Percentiles rank a stretch among this genome's conserved stretches.
Conservation (phyloP, 2,113 vertebrate genomes). For the Upupa epops region DNA sequence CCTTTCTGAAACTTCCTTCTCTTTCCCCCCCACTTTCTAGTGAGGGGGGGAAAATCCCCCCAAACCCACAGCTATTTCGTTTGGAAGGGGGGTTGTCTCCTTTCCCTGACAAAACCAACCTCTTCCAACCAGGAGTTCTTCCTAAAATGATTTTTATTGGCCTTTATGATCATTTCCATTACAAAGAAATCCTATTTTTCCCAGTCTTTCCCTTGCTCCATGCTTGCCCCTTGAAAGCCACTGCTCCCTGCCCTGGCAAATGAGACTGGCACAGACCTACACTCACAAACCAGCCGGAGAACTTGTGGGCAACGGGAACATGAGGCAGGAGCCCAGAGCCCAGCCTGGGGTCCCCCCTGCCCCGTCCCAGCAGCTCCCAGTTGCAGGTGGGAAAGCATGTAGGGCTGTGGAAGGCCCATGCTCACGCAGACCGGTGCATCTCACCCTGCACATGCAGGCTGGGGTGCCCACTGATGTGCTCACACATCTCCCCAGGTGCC, state of each 20-base stretch:
- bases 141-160: not conserved
- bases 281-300: not conserved
- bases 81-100: not conserved
- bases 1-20: not conserved
- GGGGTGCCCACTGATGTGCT: not conserved
- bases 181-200: not conserved
- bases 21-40: not conserved
- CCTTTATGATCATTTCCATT: not conserved
- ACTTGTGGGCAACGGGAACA: not conserved
- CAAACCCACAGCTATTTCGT: accelerated
- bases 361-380: accelerated
- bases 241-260: not conserved
- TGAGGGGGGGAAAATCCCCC: not conserved
- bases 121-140: not conserved
- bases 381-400: accelerated
- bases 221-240: not conserved
- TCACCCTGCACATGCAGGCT: not conserved
- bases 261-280: not conserved
- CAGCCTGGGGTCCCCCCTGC: not conserved
- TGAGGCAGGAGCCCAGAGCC: not conserved
- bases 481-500: not conserved
- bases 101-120: not conserved
- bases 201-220: not conserved
- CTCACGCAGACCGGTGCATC: not conserved
- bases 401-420: not conserved